A percentile compares a stretch with the other conserved stretches of the same genome.
These are phyloP conservation scores for Nothobranchius kuhntae DNA, from an alignment of 2,113 vertebrate genomes.

Conservation along the genomic window DNA sequence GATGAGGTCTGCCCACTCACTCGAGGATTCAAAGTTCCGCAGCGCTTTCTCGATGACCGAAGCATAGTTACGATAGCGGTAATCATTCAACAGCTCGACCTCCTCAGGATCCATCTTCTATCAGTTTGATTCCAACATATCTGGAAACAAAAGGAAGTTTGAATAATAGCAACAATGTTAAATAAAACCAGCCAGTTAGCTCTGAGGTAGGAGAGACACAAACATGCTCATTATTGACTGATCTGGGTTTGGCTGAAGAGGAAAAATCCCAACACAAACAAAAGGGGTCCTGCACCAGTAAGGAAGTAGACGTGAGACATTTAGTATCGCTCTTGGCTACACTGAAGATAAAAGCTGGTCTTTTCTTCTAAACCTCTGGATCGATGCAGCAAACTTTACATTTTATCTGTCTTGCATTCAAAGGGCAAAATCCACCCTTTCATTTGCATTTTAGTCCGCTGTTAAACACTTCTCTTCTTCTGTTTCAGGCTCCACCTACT, in stretches of 20 bases:
- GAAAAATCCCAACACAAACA: constrained; percentile 25
- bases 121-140: constrained; percentile 71
- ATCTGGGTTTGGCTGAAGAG: constrained; percentile 12
- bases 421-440: not conserved
- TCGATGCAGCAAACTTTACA: not conserved
- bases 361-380: not conserved
- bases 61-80: constrained; percentile 92
- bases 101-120: constrained; percentile 93
- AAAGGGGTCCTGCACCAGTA: not conserved
- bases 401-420: not conserved
- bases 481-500: not conserved
- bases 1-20: constrained; percentile 98
- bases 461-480: not conserved
- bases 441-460: not conserved
- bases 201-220: constrained; percentile 42
- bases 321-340: not conserved
- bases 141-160: constrained; percentile 8
- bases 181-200: constrained; percentile 60
- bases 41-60: constrained; percentile 94
- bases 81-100: constrained; percentile 89
- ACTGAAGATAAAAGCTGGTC: too few relatives aligned
- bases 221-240: constrained; percentile 50
- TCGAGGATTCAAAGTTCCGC: constrained; percentile 96
- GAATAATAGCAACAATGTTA: not conserved
- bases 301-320: not conserved